phyloP scores from a whole-genome alignment of 2,113 vertebrate genomes.

The Eubucco bourcierii region DNA sequence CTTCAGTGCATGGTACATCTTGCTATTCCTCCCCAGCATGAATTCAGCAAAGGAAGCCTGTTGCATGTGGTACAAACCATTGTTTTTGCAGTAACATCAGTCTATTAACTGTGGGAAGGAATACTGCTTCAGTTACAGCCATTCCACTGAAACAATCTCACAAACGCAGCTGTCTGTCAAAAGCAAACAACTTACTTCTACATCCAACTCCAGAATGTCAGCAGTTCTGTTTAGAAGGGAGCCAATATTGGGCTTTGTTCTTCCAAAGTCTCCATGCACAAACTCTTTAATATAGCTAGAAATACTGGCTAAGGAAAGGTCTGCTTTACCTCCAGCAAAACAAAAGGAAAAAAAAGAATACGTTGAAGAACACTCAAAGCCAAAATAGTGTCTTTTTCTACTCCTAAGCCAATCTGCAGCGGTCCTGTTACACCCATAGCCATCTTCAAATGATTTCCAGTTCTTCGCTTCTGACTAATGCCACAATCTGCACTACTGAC shows the following conservation, averaged over 20 bases:
- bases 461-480: not conserved
- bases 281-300: slow-evolving; percentile 97
- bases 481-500: not conserved
- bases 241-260: slow-evolving; percentile 92
- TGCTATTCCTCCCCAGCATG: not conserved
- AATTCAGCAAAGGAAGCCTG: not conserved
- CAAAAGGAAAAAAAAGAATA: not conserved
- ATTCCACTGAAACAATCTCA: not conserved
- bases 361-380: not conserved
- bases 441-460: not conserved
- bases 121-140: not conserved
- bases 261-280: slow-evolving; percentile 96
- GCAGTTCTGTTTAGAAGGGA: slow-evolving; percentile 85
- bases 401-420: not conserved
- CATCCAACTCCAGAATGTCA: slow-evolving; percentile 95
- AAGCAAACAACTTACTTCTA: slow-evolving; percentile 81
- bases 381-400: not conserved
- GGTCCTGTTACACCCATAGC: not conserved
- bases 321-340: not conserved
- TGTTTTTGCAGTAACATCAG: not conserved
- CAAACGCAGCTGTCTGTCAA: not conserved
- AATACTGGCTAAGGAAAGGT: slow-evolving; percentile 72
- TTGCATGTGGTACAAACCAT: not conserved
- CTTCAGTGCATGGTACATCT: not conserved
- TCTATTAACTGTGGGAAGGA: not conserved